Conservation (phyloP, 2,888 invertebrate genomes). For the Agriopis marginaria region DNA sequence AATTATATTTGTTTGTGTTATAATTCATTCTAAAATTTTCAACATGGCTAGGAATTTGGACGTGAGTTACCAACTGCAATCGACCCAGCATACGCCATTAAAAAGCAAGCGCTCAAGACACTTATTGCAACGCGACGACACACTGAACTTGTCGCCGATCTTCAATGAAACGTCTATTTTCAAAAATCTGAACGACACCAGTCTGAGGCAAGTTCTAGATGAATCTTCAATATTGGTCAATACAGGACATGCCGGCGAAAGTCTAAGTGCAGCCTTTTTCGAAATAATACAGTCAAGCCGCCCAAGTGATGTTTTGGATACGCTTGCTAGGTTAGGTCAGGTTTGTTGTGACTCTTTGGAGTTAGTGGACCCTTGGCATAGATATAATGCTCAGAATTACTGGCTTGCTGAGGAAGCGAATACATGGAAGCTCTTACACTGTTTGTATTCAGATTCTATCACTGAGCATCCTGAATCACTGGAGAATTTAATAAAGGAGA, state of each 20-base stretch:
- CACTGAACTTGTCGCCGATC: conserved; percentile 78
- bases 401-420: conserved; percentile 94
- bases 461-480: conserved; percentile 85
- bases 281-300: conserved; percentile 79
- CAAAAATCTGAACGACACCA: conserved; percentile 79
- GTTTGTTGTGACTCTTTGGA: conserved; percentile 88
- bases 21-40: neutral
- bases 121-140: conserved; percentile 73
- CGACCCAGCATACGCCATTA: conserved; percentile 73
- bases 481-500: conserved; percentile 73
- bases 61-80: conserved; percentile 66
- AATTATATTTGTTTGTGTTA: neutral
- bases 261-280: conserved; percentile 77
- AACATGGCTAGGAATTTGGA: conserved; percentile 60
- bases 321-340: conserved; percentile 87
- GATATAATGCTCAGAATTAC: conserved; percentile 77
- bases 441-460: conserved; percentile 93
- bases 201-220: conserved; percentile 76
- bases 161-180: conserved; percentile 80
- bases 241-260: conserved; percentile 67
- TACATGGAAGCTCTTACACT: conserved; percentile 94
- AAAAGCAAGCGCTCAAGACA: conserved; percentile 69
- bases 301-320: conserved; percentile 85
- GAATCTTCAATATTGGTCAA: conserved; percentile 73
- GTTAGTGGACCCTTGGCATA: conserved; percentile 79